Evolutionary conservation across 92 coral and sea anemone species (phyloP).

Genomic region (Umimayanthus kanabou): DNA sequence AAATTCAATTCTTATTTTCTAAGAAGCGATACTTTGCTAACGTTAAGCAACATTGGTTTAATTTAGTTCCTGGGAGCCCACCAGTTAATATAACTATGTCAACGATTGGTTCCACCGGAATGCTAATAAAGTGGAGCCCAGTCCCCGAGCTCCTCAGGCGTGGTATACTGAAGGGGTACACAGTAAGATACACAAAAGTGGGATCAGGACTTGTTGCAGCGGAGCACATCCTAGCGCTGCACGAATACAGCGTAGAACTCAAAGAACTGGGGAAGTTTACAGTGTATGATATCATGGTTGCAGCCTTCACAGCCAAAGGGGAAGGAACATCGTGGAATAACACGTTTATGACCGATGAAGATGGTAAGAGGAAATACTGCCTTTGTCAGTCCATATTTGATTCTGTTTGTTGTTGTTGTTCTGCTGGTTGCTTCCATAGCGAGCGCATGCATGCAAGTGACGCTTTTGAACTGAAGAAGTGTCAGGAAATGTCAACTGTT

Average conservation of each 20-base stretch:
- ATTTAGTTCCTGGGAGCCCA: slow-evolving; percentile 41
- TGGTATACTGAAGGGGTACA: slow-evolving; percentile 16
- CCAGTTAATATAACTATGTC: slow-evolving; percentile 15
- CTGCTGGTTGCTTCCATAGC: too few relatives aligned
- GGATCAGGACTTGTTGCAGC: background rate
- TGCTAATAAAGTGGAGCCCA: slow-evolving; percentile 25
- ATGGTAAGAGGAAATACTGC: background rate
- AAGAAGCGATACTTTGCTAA: background rate
- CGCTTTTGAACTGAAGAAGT: too few relatives aligned
- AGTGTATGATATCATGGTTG: slow-evolving; percentile 11
- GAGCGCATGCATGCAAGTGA: too few relatives aligned
- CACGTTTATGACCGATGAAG: slow-evolving; percentile 32
- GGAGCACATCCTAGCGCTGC: background rate
- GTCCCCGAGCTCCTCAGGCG: slow-evolving; percentile 32
- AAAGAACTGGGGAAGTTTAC: slow-evolving; percentile 27
- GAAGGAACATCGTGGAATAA: slow-evolving; percentile 26
- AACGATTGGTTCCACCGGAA: slow-evolving; percentile 38
- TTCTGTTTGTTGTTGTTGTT: too few relatives aligned
- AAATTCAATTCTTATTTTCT: background rate
- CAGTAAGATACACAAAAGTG: background rate
- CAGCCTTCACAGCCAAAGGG: slow-evolving; percentile 14
- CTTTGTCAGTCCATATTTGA: too few relatives aligned
- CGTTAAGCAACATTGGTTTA: background rate
- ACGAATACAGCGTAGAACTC: slow-evolving; percentile 20
- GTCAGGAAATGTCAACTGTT: too few relatives aligned